A percentile compares a stretch with the other conserved stretches of the same genome.
Evolutionary conservation across 2,797 vertebrate species (phyloP).

Genomic region (Onychomys torridus): DNA sequence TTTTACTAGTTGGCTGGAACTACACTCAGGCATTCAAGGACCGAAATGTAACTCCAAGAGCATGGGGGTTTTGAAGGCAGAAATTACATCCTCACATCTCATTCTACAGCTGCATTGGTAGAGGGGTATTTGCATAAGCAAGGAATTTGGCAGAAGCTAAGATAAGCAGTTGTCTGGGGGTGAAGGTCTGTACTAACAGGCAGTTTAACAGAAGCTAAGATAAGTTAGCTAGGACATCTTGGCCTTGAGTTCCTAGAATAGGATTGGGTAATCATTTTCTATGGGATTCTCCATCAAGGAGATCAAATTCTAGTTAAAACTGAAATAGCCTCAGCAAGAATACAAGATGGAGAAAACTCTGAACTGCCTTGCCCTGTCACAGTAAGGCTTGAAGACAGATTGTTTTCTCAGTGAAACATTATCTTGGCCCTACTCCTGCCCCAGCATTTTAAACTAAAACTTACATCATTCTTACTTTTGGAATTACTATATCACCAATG

Average conservation of each 20-base stretch:
- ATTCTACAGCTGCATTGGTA: no score
- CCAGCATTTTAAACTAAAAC: neutral
- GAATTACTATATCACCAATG: neutral
- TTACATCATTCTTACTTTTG: constrained; percentile 28
- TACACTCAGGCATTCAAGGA: neutral
- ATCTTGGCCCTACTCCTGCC: neutral
- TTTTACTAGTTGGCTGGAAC: neutral
- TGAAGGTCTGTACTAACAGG: neutral
- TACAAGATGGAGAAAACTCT: neutral
- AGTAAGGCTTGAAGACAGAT: neutral
- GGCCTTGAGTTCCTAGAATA: neutral
- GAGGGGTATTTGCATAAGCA: neutral
- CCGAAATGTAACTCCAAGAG: neutral
- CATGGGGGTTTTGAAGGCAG: neutral
- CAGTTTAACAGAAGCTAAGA: neutral
- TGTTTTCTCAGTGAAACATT: neutral
- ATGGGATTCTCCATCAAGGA: neutral
- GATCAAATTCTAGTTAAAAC: neutral
- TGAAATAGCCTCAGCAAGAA: neutral
- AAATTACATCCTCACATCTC: neutral
- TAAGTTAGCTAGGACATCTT: neutral
- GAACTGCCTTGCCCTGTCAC: neutral
- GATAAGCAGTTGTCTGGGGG: neutral
- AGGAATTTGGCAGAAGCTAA: neutral
- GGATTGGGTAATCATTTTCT: neutral